Conservation (phyloP, 1,140 invertebrate genomes). For the Ips typographus region DNA sequence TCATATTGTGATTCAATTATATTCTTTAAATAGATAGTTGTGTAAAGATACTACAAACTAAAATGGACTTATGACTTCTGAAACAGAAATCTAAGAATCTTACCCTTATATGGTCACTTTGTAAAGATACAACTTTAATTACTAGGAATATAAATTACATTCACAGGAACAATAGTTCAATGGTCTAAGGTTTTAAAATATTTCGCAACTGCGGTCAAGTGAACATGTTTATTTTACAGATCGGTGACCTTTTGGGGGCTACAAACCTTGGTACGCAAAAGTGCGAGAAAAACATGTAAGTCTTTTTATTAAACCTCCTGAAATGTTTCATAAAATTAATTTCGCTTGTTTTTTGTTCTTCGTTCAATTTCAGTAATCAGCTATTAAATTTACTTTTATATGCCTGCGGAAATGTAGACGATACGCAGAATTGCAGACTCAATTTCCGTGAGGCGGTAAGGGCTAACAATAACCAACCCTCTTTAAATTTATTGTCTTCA, state of each 20-base stretch:
- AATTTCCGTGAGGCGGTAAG: conserved; percentile 29
- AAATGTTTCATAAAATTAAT: neutral
- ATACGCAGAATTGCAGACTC: conserved; percentile 17
- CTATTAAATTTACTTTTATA: conserved; percentile 35
- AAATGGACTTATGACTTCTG: neutral
- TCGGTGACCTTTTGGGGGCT: conserved; percentile 18
- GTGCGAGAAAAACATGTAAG: conserved; percentile 34
- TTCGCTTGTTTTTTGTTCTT: neutral
- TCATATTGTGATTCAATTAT: neutral
- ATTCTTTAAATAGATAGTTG: neutral
- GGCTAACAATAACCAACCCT: conserved; percentile 40
- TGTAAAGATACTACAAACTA: neutral
- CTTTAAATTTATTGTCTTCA: conserved; percentile 23
- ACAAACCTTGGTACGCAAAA: conserved; percentile 20
- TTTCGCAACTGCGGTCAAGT: conserved; percentile 20
- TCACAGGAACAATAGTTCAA: conserved; percentile 9
- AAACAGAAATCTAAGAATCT: neutral
- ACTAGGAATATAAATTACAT: neutral
- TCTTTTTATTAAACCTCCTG: neutral
- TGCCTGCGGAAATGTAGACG: conserved; percentile 37
- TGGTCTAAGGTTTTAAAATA: conserved; percentile 18
- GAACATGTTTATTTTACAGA: conserved; percentile 26
- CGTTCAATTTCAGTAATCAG: neutral
- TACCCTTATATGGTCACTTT: neutral
- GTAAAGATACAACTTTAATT: neutral